These are phyloP conservation scores for Hipposideros larvatus DNA, from an alignment of 2,797 vertebrate species.

Conservation along the genomic window DNA sequence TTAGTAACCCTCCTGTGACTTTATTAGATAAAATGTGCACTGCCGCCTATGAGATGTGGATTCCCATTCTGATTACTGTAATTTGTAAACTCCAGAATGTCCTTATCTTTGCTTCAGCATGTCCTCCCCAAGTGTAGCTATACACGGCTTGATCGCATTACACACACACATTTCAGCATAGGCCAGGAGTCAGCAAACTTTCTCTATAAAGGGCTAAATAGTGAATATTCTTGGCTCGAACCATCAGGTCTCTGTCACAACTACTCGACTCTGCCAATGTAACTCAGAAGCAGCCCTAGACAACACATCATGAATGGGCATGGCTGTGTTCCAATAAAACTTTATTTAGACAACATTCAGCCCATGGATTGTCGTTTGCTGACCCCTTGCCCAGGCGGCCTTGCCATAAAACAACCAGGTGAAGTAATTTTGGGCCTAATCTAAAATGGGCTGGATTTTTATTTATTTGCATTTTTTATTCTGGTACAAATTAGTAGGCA, in stretches of 20 bases:
- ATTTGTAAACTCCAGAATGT: conserved; percentile 45
- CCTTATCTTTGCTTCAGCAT: conserved; percentile 15
- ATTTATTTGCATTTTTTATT: conserved; percentile 23
- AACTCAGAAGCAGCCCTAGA: not conserved
- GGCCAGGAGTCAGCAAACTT: not conserved
- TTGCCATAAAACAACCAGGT: conserved; percentile 36
- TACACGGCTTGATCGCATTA: not conserved
- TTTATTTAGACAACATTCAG: conserved; percentile 7
- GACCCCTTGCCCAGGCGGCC: not conserved
- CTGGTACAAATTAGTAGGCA: not conserved
- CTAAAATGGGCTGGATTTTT: conserved; percentile 16
- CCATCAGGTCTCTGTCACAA: not conserved
- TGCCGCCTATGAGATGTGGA: not conserved
- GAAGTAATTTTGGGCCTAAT: not conserved
- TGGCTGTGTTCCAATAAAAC: not conserved
- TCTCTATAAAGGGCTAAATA: not conserved
- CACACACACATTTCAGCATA: not conserved
- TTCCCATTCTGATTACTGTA: not conserved
- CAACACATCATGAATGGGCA: no score
- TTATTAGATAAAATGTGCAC: not conserved
- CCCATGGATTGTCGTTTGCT: not conserved
- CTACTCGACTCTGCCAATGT: not conserved
- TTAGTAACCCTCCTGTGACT: not conserved
- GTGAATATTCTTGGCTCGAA: not conserved
- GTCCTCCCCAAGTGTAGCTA: not conserved